These are phyloP conservation scores for Ernsta delagoae DNA, from an alignment of 2,888 invertebrate genomes.

Conservation along the genomic window DNA sequence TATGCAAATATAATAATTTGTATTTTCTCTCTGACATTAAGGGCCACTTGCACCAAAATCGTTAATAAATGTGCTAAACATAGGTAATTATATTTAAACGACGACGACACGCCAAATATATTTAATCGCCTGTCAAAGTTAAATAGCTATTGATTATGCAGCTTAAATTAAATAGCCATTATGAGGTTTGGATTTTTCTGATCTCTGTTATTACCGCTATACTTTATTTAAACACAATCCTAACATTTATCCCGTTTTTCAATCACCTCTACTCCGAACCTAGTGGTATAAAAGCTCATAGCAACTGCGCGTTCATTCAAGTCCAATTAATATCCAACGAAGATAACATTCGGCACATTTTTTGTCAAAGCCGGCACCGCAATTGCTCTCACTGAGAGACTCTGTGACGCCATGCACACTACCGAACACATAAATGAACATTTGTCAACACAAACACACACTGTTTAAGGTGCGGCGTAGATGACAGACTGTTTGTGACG, in stretches of 20 bases:
- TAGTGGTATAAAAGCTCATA: background rate
- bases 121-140: too few species aligned
- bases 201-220: too few species aligned
- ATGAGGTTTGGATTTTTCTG: too few species aligned
- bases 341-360: constrained; percentile 36
- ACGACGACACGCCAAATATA: too few species aligned
- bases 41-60: too few species aligned
- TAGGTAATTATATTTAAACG: too few species aligned
- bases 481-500: too few species aligned
- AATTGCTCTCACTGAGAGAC: constrained; percentile 42
- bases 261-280: background rate
- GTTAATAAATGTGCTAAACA: too few species aligned
- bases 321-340: constrained; percentile 11
- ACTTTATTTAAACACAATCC: background rate
- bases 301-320: constrained; percentile 12
- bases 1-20: too few species aligned
- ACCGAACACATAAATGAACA: constrained; percentile 11
- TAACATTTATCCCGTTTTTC: background rate
- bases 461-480: background rate
- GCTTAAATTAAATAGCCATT: too few species aligned
- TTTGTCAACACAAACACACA: background rate
- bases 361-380: constrained; percentile 35
- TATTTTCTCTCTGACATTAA: too few species aligned
- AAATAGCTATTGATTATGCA: too few species aligned
- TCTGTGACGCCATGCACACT: constrained; percentile 42